phyloP scores from a whole-genome alignment of 2,113 vertebrate species.

The Drymodes brunneopygia region DNA sequence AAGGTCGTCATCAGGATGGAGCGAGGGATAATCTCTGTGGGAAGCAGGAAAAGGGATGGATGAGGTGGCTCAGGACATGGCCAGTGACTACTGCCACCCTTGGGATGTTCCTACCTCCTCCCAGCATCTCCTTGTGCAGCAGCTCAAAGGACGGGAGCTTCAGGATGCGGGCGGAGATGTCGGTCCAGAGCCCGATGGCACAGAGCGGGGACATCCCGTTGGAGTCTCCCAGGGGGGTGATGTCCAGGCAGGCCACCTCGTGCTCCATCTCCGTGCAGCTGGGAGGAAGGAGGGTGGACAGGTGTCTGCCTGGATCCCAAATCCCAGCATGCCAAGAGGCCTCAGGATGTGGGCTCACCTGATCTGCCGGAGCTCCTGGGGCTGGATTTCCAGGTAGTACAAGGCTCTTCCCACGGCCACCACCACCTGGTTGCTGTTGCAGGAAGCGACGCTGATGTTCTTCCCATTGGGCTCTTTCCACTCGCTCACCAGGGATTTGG shows the following conservation, averaged over 20 bases:
- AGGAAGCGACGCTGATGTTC: conserved; percentile 97
- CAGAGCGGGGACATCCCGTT: conserved; percentile 87
- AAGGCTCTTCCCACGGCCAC: conserved; percentile 92
- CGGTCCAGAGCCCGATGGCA: conserved; percentile 96
- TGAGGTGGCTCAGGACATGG: neutral
- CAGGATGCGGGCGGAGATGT: conserved; percentile 94
- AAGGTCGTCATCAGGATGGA: conserved; percentile 99
- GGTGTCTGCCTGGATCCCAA: neutral
- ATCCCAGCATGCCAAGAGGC: neutral
- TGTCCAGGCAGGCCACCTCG: conserved; percentile 96
- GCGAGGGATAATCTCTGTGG: conserved; percentile 93
- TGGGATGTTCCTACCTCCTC: conserved; percentile 83
- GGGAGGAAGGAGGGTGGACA: neutral
- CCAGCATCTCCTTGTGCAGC: conserved; percentile 98
- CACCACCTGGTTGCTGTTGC: conserved; percentile 94
- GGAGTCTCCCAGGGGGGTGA: conserved; percentile 90
- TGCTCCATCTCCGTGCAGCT: conserved; percentile 98
- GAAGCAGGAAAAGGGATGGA: neutral
- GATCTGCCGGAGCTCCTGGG: conserved; percentile 93
- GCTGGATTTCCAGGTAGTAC: conserved; percentile 94
- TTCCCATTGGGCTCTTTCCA: conserved; percentile 97
- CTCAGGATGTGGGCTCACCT: conserved; percentile 67
- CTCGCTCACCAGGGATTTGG: conserved; percentile 90
- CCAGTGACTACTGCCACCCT: neutral
- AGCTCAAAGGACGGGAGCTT: conserved; percentile 92